phyloP scores from a whole-genome alignment of 1,140 invertebrate species.

The Ooceraea biroi region DNA sequence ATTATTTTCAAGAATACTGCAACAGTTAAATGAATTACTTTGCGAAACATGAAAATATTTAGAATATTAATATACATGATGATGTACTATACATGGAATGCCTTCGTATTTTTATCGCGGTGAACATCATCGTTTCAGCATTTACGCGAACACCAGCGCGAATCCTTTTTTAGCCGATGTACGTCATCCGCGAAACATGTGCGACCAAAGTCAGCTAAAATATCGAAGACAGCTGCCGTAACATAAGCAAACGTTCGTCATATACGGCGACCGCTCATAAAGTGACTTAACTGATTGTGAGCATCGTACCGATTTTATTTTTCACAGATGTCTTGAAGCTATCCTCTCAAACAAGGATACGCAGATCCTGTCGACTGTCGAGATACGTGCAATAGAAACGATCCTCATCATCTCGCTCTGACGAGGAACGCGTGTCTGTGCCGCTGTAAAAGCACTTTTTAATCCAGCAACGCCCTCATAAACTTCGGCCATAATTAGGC shows the following conservation, averaged over 20 bases:
- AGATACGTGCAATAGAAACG: background rate
- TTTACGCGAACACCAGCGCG: conserved; percentile 51
- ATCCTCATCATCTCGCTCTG: background rate
- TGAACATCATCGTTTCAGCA: conserved; percentile 40
- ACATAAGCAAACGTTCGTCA: conserved; percentile 58
- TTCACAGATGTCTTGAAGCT: background rate
- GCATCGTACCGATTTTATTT: conserved; percentile 24
- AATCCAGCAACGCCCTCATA: conserved; percentile 1
- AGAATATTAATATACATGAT: background rate
- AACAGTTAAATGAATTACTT: conserved; percentile 12
- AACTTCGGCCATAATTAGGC: conserved; percentile 46
- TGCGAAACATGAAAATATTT: conserved; percentile 15
- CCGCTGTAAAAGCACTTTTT: conserved; percentile 18
- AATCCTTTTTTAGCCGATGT: conserved; percentile 59
- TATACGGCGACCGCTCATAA: background rate
- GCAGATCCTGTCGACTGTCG: background rate
- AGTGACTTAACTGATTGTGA: conserved; percentile 7
- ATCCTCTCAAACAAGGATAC: conserved; percentile 9
- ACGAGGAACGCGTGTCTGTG: background rate
- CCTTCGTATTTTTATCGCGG: background rate
- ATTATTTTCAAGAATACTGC: background rate
- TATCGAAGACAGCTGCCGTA: conserved; percentile 65
- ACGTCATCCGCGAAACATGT: conserved; percentile 53
- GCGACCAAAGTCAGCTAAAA: conserved; percentile 56
- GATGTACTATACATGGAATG: background rate